phyloP scores from a whole-genome alignment of 2,888 invertebrate genomes.

The Polydrusus cervinus region DNA sequence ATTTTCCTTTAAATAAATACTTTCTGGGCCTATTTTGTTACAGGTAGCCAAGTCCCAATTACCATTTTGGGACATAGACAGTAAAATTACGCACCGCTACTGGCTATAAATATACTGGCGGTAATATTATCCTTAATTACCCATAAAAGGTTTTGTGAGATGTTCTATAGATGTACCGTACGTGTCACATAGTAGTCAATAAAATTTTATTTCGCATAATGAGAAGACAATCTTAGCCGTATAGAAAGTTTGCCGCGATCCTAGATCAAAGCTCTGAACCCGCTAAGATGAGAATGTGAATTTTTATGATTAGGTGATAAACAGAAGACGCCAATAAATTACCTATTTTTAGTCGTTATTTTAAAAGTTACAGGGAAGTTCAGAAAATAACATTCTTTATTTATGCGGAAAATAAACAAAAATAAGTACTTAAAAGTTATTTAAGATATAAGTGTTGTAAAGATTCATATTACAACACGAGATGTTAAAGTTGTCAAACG shows the following conservation, averaged over 20 bases:
- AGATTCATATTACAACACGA: no score
- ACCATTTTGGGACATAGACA: no score
- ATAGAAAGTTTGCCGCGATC: constrained; percentile 27
- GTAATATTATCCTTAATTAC: constrained; percentile 54
- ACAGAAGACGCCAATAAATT: neutral
- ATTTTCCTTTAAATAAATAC: no score
- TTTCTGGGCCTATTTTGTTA: no score
- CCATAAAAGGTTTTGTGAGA: constrained; percentile 52
- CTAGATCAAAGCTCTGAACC: constrained; percentile 33
- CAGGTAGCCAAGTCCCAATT: no score
- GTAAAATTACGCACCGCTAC: neutral
- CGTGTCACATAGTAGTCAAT: constrained; percentile 56
- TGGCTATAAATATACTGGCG: constrained; percentile 38
- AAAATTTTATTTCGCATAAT: constrained; percentile 55
- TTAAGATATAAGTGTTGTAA: no score
- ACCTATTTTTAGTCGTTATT: neutral
- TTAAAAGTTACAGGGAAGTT: no score
- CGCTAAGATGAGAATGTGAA: constrained; percentile 23
- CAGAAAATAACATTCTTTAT: no score
- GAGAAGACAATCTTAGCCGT: constrained; percentile 35
- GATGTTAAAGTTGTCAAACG: no score
- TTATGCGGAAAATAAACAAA: no score
- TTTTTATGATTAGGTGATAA: constrained; percentile 28
- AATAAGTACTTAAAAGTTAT: no score
- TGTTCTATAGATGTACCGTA: constrained; percentile 50